These are phyloP conservation scores for Falcunculus frontatus DNA, from an alignment of 2,113 vertebrate species.

Conservation along the genomic window DNA sequence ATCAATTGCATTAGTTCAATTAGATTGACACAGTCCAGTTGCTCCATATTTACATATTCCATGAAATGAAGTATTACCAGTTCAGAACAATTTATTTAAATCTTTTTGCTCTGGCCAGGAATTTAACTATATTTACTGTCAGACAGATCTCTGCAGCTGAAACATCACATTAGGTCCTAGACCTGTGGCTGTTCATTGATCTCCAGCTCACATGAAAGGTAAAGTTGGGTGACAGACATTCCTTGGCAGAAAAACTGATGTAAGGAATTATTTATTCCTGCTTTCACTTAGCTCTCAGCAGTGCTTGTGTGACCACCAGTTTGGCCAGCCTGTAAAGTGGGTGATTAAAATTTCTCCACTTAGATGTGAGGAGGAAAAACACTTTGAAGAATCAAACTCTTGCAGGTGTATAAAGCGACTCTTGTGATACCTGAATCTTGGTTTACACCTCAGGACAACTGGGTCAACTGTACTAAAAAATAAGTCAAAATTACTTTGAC, in stretches of 20 bases:
- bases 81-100: not conserved
- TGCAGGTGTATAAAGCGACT: not conserved
- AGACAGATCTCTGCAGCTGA: not conserved
- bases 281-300: not conserved
- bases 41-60: not conserved
- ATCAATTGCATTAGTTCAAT: constrained; percentile 1
- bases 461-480: not conserved
- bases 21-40: not conserved
- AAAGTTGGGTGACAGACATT: not conserved
- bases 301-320: not conserved
- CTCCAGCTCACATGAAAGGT: not conserved
- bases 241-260: not conserved
- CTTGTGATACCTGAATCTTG: not conserved
- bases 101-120: not conserved
- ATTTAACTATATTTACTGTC: not conserved
- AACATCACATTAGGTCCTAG: not conserved
- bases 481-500: not conserved
- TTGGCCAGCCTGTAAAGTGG: not conserved
- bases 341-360: not conserved
- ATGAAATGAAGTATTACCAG: not conserved
- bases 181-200: not conserved
- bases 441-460: not conserved
- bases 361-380: not conserved
- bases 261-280: not conserved
- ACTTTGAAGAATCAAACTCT: not conserved